Evolutionary conservation across 2,888 invertebrate genomes (phyloP), one percentile per base, ranked within the genome.

Genomic region (Eilema caniola): DNA sequence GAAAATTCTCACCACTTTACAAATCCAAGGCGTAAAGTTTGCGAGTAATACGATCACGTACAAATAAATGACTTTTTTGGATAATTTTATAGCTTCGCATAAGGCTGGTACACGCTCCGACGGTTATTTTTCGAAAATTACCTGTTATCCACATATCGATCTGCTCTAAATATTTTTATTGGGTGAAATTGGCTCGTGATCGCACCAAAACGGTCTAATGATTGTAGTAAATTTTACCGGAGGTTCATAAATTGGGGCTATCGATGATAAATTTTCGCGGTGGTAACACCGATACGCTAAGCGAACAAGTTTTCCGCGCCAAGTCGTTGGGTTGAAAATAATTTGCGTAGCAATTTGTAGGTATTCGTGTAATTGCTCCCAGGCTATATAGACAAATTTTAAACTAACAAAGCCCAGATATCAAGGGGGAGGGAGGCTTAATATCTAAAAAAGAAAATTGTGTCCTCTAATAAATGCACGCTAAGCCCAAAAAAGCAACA

Each of bases 231-330:
- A 77, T 83, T 82, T 81, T 75, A 74, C 73, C 72, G 68, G 74
- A 73, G 73, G 74, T 80, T 81, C 74, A 82, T 85, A 88, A 89
- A 88, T 88, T 87, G 86, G 83, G 84, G 83, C 82, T 84, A 85
- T 85, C 81, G 85, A 85, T 86, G 85, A 76, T 90, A 90, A n/a
- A 90, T 90, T 87, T 85, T 87, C 85, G 80, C 86, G 85, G 83
- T 85, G 84, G 85, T 80, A 86, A 87, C 85, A 84, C 78, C 81
- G 81, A 77, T 81, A 77, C 78, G 80, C 79, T 80, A 79, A 77
- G 77, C 74, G 81, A 82, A 85, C 87, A 81, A 84, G 83, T 85
- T 87, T 80, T 85, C 81, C 84, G 85, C 84, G 85, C 86, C 83
- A 87, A 89, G 83, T 87, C 83, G 85, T 87, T 86, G 83, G 78